phyloP scores from a whole-genome alignment of 2,113 vertebrate genomes.

The Scomber scombrus region DNA sequence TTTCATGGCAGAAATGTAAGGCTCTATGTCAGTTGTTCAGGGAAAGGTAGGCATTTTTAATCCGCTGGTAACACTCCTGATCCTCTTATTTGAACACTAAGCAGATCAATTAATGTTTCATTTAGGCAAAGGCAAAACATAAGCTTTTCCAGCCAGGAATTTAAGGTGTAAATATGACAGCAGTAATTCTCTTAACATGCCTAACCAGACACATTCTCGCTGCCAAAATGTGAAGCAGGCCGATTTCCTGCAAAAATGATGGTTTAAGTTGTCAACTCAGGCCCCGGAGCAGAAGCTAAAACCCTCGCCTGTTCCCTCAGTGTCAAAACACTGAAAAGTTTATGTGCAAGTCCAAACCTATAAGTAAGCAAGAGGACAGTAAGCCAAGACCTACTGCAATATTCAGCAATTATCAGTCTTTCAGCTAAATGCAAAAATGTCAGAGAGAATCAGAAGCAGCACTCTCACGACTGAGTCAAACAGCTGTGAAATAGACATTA shows the following conservation, averaged over 20 bases:
- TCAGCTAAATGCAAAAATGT: constrained; percentile 57
- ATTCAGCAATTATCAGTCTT: constrained; percentile 60
- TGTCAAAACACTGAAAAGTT: constrained; percentile 58
- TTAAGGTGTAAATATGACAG: constrained; percentile 52
- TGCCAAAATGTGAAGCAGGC: constrained; percentile 32
- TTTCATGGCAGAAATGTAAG: constrained; percentile 4
- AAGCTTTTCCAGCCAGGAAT: constrained; percentile 23
- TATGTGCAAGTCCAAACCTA: constrained; percentile 61
- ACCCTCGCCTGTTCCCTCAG: constrained; percentile 23
- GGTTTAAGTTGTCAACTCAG: constrained; percentile 58
- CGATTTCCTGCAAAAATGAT: constrained; percentile 27
- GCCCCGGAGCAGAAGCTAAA: constrained; percentile 57
- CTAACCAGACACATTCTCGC: constrained; percentile 11
- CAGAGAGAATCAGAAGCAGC: constrained; percentile 44
- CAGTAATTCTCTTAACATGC: constrained; percentile 57
- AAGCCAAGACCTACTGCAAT: constrained; percentile 50
- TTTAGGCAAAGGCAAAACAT: constrained; percentile 30
- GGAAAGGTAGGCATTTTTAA: constrained; percentile 34
- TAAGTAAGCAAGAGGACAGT: constrained; percentile 17
- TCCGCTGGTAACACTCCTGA: constrained; percentile 23
- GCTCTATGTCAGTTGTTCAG: constrained; percentile 13
- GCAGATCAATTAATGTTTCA: constrained; percentile 41
- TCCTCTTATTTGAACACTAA: constrained; percentile 46
- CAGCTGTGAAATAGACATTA: constrained; percentile 48
- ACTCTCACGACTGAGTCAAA: constrained; percentile 5